A percentile compares a stretch with the other conserved stretches of the same genome.
Conservation (phyloP, 37 sponge, comb jelly and placozoan species). For the Bolinopsis microptera region DNA sequence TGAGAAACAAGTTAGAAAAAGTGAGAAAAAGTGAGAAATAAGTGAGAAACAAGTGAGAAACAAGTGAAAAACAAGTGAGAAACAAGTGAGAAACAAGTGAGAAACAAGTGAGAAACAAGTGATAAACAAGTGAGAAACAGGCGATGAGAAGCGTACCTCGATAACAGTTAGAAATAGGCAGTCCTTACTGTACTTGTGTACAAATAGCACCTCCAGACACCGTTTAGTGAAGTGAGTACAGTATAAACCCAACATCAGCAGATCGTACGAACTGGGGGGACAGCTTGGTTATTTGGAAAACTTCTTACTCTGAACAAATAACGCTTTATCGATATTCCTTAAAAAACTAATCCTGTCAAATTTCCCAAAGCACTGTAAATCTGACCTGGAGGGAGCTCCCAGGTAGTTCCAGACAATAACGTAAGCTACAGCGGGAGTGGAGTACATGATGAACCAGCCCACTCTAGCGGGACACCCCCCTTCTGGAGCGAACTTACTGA, state of each 20-base stretch:
- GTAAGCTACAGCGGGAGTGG: conserved; percentile 1
- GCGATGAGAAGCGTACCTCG: conserved; percentile 45
- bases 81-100: no score
- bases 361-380: not conserved
- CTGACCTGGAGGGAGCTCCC: not conserved
- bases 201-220: conserved; percentile 41
- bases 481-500: conserved; percentile 53
- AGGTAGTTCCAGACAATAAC: not conserved
- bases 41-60: no score
- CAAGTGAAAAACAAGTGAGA: no score
- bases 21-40: not conserved
- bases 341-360: not conserved
- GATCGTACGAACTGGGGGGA: conserved; percentile 29
- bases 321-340: no score
- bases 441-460: conserved; percentile 60
- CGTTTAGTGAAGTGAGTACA: conserved; percentile 33
- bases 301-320: no score
- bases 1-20: no score
- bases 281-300: no score
- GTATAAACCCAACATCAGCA: conserved; percentile 23
- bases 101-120: no score
- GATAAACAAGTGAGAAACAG: no score
- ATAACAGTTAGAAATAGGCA: not conserved
- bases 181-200: conserved; percentile 66
- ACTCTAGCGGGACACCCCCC: conserved; percentile 30